Percentiles rank a stretch among this genome's conserved stretches.
Conservation (phyloP, 2,888 invertebrate species). For the Caenorhabditis sulstoni region DNA sequence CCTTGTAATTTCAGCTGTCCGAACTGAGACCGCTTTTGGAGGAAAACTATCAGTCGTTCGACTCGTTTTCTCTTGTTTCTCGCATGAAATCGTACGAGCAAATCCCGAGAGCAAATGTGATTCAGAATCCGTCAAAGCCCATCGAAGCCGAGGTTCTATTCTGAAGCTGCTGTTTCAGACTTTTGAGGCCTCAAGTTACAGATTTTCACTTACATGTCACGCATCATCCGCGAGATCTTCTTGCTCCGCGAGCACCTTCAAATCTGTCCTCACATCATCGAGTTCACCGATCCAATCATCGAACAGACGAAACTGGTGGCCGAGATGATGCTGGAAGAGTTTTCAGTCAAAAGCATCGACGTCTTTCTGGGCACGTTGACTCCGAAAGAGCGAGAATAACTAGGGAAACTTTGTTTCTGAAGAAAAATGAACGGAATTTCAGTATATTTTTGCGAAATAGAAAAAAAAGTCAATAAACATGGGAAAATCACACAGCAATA, state of each 20-base stretch:
- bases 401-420: too few relatives aligned
- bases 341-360: background rate
- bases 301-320: conserved; percentile 6
- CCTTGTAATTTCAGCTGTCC: too few relatives aligned
- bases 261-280: background rate
- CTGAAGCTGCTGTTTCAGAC: too few relatives aligned
- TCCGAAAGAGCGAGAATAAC: conserved; percentile 8
- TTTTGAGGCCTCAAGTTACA: too few relatives aligned
- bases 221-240: background rate
- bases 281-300: background rate
- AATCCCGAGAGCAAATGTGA: background rate
- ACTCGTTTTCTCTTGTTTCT: too few relatives aligned
- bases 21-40: too few relatives aligned
- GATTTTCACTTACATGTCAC: background rate
- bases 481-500: background rate
- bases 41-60: too few relatives aligned
- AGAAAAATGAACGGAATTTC: too few relatives aligned
- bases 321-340: conserved; percentile 1
- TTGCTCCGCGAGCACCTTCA: background rate
- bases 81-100: too few relatives aligned
- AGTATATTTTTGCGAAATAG: too few relatives aligned
- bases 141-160: conserved; percentile 16
- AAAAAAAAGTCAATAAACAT: conserved; percentile 24
- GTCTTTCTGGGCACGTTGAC: conserved; percentile 15
- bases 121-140: conserved; percentile 10